Percentiles rank a stretch among this genome's conserved stretches.
Evolutionary conservation across 1,140 invertebrate genomes (phyloP).

Genomic region (Pararge aegeria): DNA sequence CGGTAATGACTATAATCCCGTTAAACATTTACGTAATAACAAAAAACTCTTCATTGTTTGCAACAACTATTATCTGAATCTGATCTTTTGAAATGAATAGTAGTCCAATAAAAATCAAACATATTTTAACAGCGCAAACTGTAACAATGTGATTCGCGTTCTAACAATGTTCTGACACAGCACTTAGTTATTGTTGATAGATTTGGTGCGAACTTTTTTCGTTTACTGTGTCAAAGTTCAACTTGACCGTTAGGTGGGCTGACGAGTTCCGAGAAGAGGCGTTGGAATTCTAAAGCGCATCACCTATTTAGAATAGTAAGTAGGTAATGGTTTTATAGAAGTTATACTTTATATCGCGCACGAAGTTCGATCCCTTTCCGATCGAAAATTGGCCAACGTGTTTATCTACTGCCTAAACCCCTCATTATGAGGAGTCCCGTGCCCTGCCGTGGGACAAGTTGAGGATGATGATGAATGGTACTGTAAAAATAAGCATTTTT

Average conservation of each 20-base stretch:
- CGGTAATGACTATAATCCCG: too few relatives aligned
- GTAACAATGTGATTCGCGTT: constrained; percentile 18
- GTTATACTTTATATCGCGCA: too few relatives aligned
- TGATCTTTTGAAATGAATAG: neutral
- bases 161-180: constrained; percentile 11
- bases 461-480: too few relatives aligned
- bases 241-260: constrained; percentile 48
- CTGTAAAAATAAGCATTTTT: too few relatives aligned
- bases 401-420: too few relatives aligned
- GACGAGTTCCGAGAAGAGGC: constrained; percentile 17
- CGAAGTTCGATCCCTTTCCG: too few relatives aligned
- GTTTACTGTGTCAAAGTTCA: constrained; percentile 63
- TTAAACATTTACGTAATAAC: too few relatives aligned
- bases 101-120: constrained; percentile 8
- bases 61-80: neutral
- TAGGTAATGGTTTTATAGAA: neutral
- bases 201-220: constrained; percentile 40
- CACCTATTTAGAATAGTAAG: neutral
- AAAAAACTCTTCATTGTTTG: neutral
- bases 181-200: constrained; percentile 25
- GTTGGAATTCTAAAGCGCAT: neutral
- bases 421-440: too few relatives aligned
- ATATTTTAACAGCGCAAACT: constrained; percentile 10
- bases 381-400: too few relatives aligned
- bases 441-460: too few relatives aligned